Base-by-base conservation (phyloP, 2,888 invertebrate genomes). In the Hydriomena furcata region DNA sequence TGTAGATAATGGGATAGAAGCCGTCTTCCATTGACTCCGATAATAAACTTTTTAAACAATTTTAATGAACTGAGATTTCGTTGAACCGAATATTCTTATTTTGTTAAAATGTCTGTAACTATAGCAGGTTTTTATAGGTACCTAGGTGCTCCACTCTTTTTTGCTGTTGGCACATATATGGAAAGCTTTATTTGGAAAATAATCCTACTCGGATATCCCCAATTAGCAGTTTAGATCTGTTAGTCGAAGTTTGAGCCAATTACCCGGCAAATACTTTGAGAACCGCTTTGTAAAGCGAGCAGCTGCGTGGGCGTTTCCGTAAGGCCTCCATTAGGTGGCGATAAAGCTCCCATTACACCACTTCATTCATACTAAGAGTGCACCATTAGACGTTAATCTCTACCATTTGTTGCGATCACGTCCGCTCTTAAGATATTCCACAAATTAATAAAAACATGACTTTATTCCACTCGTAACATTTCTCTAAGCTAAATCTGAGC, bases 261-360 rank as follows among this genome's bases (percentile, higher is more conserved):
- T 52, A 52, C 12, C 34, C 34, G 25, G 34, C 43, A 40, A 47
- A 52, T 47, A 42, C 47, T 43, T 43, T 3, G 27, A 34, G 34
- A 38, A 38, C 17, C 34, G 47, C 41, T 35, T 40, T 48, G 27
- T 31, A 48, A 46, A 47, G 48, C 51, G 51, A 31, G 57, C 53
- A 56, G 60, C 52, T 53, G 56, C 42, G 70, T 73, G 66, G 76
- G 75, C 70, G 72, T 63, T 50, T 60, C 37, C 59, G 55, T 66
- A 60, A 65, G 66, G 68, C 68, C 66, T 71, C 78, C 79, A 82
- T 82, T 82, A 81, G 65, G 65, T 57, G 48, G 65, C 73, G 78
- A 80, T 82, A 78, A 80, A 76, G 71, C 70, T 71, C 66, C 76
- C 73, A 79, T 82, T 81, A 79, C 72, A 74, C 63, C 80, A 76